Percentiles rank a stretch among this genome's conserved stretches.
Conservation (phyloP, 2,888 invertebrate species). For the Gisinianus flammeolus region DNA sequence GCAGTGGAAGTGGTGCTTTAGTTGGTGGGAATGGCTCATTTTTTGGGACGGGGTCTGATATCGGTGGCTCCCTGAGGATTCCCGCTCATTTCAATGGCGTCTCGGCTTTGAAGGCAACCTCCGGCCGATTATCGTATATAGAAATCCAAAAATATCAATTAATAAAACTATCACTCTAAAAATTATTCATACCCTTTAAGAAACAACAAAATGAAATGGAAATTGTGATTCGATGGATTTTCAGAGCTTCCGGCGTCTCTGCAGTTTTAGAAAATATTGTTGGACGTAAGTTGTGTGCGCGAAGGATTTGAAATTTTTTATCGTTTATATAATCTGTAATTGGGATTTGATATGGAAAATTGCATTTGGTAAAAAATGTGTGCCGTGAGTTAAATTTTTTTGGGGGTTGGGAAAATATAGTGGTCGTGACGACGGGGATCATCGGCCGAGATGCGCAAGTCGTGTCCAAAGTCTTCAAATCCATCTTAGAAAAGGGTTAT, state of each 20-base stretch:
- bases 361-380: no score
- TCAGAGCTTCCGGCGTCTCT: background rate
- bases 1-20: slow-evolving; percentile 49
- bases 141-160: background rate
- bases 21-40: slow-evolving; percentile 47
- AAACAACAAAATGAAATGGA: background rate
- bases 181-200: background rate
- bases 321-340: background rate
- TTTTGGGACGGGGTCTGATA: slow-evolving; percentile 51
- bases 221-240: background rate
- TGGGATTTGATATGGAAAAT: background rate
- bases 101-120: slow-evolving; percentile 53
- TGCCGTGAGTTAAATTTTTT: no score
- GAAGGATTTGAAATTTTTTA: no score
- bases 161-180: background rate
- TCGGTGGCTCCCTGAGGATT: slow-evolving; percentile 49
- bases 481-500: slow-evolving; percentile 38
- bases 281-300: background rate
- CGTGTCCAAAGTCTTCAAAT: slow-evolving; percentile 48
- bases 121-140: slow-evolving; percentile 44
- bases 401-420: no score
- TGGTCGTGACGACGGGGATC: slow-evolving; percentile 48
- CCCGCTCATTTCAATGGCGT: slow-evolving; percentile 57
- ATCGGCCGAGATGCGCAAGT: slow-evolving; percentile 48
- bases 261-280: background rate